A percentile compares a stretch with the other conserved stretches of the same genome.
These are phyloP conservation scores for Gortyna flavago DNA, from an alignment of 2,888 invertebrate genomes.

Conservation along the genomic window DNA sequence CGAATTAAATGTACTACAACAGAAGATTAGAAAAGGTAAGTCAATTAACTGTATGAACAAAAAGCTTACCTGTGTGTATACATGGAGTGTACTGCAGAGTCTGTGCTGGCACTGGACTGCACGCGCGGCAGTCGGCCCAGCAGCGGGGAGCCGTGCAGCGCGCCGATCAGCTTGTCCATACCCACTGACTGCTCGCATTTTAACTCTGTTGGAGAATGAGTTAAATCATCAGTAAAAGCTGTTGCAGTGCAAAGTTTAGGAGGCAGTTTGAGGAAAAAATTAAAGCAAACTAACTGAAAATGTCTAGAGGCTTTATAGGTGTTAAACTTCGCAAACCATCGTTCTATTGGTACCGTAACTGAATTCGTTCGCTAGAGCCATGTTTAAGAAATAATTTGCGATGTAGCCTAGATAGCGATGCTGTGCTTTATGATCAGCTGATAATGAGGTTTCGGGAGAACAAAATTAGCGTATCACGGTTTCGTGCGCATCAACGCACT, in stretches of 20 bases:
- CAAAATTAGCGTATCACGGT: neutral
- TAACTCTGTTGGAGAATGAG: constrained; percentile 75
- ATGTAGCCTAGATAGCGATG: neutral
- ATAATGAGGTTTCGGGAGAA: neutral
- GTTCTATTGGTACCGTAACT: neutral
- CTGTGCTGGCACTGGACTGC: constrained; percentile 95
- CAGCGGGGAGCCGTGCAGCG: constrained; percentile 92
- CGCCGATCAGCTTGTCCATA: constrained; percentile 91
- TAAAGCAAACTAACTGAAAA: neutral
- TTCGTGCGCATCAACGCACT: neutral
- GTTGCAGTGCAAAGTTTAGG: too few species aligned
- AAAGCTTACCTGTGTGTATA: constrained; percentile 92
- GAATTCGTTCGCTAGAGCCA: too few species aligned
- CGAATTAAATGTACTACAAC: neutral
- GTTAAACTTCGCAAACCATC: too few species aligned
- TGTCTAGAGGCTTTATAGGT: neutral
- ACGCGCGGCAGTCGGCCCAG: constrained; percentile 92
- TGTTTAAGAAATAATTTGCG: neutral
- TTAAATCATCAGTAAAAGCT: neutral
- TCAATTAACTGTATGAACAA: neutral
- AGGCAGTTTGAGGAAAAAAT: neutral
- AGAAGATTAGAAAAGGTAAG: neutral
- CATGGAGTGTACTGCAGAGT: constrained; percentile 97
- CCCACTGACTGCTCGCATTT: constrained; percentile 88
- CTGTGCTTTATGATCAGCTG: neutral